A percentile compares a stretch with the other conserved stretches of the same genome.
These are phyloP conservation scores for Girardia tigrina DNA, from an alignment of 2,888 invertebrate genomes.

Conservation along the genomic window DNA sequence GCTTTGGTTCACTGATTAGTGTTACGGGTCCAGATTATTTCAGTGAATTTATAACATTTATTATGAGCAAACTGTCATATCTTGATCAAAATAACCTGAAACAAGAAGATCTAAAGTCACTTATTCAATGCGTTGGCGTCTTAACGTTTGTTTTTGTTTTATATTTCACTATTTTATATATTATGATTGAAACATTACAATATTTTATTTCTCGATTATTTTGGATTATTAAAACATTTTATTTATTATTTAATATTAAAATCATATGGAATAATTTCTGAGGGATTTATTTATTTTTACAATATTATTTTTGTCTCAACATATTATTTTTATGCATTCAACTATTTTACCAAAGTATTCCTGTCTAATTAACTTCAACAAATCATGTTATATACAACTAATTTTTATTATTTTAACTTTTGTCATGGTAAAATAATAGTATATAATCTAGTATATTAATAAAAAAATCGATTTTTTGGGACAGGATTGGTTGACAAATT, in stretches of 20 bases:
- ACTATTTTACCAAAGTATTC: neutral
- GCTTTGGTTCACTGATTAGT: constrained; percentile 47
- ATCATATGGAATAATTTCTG: neutral
- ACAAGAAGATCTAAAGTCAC: constrained; percentile 27
- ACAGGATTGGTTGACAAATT: too few relatives aligned
- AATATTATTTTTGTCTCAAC: neutral
- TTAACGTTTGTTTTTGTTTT: constrained; percentile 19
- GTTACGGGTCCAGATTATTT: neutral
- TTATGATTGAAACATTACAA: too few relatives aligned
- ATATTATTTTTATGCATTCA: neutral
- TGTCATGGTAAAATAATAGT: too few relatives aligned
- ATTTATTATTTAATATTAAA: too few relatives aligned
- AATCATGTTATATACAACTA: too few relatives aligned
- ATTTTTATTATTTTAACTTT: too few relatives aligned
- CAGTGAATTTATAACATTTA: constrained; percentile 4
- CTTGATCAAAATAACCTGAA: constrained; percentile 10
- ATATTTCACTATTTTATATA: neutral
- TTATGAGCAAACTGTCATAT: neutral
- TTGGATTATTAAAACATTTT: too few relatives aligned
- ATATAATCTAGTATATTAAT: too few relatives aligned
- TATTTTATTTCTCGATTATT: too few relatives aligned
- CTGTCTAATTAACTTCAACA: too few relatives aligned
- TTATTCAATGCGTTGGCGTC: constrained; percentile 29
- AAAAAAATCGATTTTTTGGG: too few relatives aligned
- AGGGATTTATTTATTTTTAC: neutral